A percentile compares a stretch with the other conserved stretches of the same genome.
phyloP scores from a whole-genome alignment of 1,140 invertebrate species.

The Neocloeon triangulifer region DNA sequence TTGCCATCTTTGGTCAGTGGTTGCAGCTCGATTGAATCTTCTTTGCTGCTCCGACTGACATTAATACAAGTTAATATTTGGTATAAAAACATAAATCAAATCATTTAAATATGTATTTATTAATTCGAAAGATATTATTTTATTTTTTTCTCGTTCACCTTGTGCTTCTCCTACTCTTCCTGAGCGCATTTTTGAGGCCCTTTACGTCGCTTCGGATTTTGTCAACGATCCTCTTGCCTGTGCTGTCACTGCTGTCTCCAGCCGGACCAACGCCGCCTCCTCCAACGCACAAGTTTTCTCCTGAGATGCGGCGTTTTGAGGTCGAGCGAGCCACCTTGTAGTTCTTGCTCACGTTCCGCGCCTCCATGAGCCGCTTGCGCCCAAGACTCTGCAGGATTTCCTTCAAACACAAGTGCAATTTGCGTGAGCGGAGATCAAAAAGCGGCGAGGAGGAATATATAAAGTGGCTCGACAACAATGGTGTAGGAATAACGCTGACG shows the following conservation, averaged over 20 bases:
- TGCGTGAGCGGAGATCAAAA: no score
- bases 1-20: constrained; percentile 19
- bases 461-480: no score
- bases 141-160: no score
- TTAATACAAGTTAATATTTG: no score
- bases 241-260: constrained; percentile 4
- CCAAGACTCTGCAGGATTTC: constrained; percentile 65
- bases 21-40: constrained; percentile 40
- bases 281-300: constrained; percentile 5
- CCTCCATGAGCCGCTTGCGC: constrained; percentile 70
- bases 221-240: constrained; percentile 33
- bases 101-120: no score
- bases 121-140: no score
- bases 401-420: no score
- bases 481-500: no score
- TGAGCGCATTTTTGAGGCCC: constrained; percentile 38
- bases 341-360: constrained; percentile 19
- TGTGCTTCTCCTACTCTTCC: constrained; percentile 28
- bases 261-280: background rate
- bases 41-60: constrained; percentile 5
- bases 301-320: constrained; percentile 1
- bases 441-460: no score
- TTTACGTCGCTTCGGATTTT: constrained; percentile 64
- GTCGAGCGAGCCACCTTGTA: background rate
- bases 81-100: constrained; percentile 2